phyloP scores from a whole-genome alignment of 2,113 vertebrate genomes.

The Okapia johnstoni region DNA sequence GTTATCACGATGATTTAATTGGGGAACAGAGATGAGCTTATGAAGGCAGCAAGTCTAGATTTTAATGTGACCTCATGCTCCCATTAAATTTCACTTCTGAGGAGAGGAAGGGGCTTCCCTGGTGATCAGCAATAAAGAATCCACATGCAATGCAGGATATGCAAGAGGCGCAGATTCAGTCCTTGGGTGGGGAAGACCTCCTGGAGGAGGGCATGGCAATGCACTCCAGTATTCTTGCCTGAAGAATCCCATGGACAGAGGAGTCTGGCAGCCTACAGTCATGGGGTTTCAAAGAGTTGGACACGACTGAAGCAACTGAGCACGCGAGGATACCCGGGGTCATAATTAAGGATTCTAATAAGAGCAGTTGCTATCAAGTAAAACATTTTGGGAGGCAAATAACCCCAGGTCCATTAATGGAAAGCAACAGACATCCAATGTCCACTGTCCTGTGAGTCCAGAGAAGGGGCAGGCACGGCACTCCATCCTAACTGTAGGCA shows the following conservation, averaged over 20 bases:
- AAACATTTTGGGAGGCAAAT: background rate
- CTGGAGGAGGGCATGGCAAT: background rate
- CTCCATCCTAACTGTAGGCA: background rate
- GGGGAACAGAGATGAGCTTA: background rate
- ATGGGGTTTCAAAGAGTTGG: background rate
- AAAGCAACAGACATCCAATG: background rate
- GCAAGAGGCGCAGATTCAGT: fast-evolving
- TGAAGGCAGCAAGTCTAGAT: background rate
- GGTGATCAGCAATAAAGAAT: background rate
- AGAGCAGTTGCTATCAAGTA: background rate
- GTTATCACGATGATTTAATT: background rate
- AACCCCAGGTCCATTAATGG: background rate
- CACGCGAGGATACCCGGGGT: background rate
- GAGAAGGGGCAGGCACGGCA: background rate
- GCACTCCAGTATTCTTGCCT: background rate
- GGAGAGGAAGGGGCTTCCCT: background rate
- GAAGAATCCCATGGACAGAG: background rate
- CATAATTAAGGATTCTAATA: background rate
- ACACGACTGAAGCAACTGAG: background rate
- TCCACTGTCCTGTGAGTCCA: background rate
- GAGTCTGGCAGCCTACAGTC: background rate
- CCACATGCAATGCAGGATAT: background rate
- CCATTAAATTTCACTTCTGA: background rate
- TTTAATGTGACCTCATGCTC: background rate
- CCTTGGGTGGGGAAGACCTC: background rate